phyloP scores from a whole-genome alignment of 2,888 invertebrate species.

The Tetramorium bicarinatum region DNA sequence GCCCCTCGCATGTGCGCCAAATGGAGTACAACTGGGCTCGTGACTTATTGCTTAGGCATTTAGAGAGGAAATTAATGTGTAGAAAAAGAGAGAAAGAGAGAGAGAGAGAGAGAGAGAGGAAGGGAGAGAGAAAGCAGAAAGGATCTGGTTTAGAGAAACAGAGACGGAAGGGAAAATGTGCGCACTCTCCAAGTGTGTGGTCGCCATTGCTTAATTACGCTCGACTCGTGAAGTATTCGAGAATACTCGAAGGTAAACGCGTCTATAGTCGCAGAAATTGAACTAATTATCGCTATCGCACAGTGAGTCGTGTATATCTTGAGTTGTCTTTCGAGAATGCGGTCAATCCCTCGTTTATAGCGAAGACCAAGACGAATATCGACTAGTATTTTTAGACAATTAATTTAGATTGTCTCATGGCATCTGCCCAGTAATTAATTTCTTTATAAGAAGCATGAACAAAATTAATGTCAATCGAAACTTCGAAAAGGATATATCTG shows the following conservation, averaged over 20 bases:
- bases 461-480: constrained; percentile 17
- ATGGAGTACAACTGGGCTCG: constrained; percentile 35
- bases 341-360: not conserved
- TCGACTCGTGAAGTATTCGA: constrained; percentile 51
- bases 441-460: not conserved
- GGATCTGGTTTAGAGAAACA: constrained; percentile 4
- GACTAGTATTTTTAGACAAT: not conserved
- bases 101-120: not conserved
- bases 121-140: not conserved
- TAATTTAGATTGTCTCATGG: not conserved
- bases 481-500: not conserved
- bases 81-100: constrained; percentile 45
- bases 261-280: constrained; percentile 62
- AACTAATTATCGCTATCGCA: constrained; percentile 64
- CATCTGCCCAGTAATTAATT: not conserved
- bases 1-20: constrained; percentile 56
- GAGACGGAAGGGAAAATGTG: constrained; percentile 37
- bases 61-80: constrained; percentile 66
- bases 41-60: constrained; percentile 74
- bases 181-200: constrained; percentile 20
- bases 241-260: constrained; percentile 71
- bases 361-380: not conserved
- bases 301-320: not conserved
- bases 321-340: constrained; percentile 27
- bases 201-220: constrained; percentile 71